Evolutionary conservation across 2,797 vertebrate species (phyloP), one percentile per base, ranked within the genome.

Genomic region (Urophycis tenuis): DNA sequence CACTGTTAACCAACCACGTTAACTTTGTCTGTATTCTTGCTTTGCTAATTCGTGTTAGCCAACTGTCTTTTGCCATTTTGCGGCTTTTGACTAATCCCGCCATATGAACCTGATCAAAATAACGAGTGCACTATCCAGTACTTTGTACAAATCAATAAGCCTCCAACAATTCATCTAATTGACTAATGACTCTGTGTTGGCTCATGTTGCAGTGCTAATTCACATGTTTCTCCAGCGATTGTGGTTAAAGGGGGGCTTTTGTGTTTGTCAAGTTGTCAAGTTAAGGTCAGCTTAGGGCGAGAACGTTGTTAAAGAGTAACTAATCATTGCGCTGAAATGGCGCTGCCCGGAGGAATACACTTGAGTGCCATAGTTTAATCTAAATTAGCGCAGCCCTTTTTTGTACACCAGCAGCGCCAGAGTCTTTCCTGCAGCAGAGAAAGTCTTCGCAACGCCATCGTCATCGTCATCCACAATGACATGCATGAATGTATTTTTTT

Each of bases 41-140:
- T n/a, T n/a, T n/a, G n/a, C n/a, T n/a, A n/a, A n/a, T n/a, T n/a
- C n/a, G n/a, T n/a, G n/a, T n/a, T 22, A 49, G 45, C 17, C 45
- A 49, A 49, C 14, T 49, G 45, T 14, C 36, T 15, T 14, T n/a
- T n/a, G 3, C 10, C 36, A 11, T 2, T 39, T 39, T 39, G 45
- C 45, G 15, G 17, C 45, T 49, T 17, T 60, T 25, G 49, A n/a
- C 22, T 60, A n/a, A 60, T 60, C 49, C 22, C 8, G 17, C 14
- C 45, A 49, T 60, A 60, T n/a, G 49, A n/a, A n/a, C 49, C 49
- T 60, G 49, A 60, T 60, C 49, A 60, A 60, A 60, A 60, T 60
- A n/a, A 53, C 25, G 53, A 60, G 17, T 10, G 53, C n/a, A 25
- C 53, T 25, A 60, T 60, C 22, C 53, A n/a, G 53, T 22, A 25